Percentiles rank a stretch among this genome's conserved stretches.
Evolutionary conservation across 2,888 invertebrate genomes (phyloP).

Genomic region (Belgica antarctica): DNA sequence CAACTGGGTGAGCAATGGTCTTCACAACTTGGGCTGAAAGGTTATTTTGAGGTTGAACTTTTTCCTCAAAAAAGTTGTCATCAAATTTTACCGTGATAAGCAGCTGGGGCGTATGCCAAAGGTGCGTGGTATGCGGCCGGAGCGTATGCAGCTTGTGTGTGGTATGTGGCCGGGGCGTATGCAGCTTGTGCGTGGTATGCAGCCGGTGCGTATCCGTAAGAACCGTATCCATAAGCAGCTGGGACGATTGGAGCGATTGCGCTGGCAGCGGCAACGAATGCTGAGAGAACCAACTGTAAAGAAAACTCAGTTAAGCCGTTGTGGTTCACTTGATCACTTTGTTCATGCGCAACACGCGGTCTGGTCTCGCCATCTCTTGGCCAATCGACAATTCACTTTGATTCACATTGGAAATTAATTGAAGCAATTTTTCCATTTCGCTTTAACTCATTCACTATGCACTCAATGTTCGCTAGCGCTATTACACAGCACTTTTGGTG

Average conservation of each 20-base stretch:
- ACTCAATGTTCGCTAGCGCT: background rate
- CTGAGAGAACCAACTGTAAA: conserved; percentile 39
- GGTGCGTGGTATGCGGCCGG: too few species aligned
- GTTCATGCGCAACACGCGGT: background rate
- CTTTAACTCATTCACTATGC: background rate
- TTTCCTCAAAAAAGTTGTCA: too few species aligned
- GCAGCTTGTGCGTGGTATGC: conserved; percentile 6
- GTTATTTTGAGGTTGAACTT: too few species aligned
- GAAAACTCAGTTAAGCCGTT: background rate
- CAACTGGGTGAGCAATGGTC: conserved; percentile 20
- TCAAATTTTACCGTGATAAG: too few species aligned
- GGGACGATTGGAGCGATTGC: conserved; percentile 30
- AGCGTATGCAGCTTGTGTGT: too few species aligned
- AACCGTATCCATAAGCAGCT: background rate
- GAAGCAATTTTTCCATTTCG: conserved; percentile 2
- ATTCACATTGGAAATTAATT: conserved; percentile 9
- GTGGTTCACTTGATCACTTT: background rate
- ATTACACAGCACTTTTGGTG: background rate
- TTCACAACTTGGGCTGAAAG: conserved; percentile 4
- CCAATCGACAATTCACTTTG: background rate
- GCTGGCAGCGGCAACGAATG: conserved; percentile 28
- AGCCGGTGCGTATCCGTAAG: background rate
- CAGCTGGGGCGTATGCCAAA: too few species aligned
- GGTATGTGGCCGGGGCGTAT: background rate
- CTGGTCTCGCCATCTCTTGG: background rate